Percentiles rank a stretch among this genome's conserved stretches.
These are phyloP conservation scores for Sphaerodactylus townsendi DNA, from an alignment of 2,113 vertebrate species.

Conservation along the genomic window DNA sequence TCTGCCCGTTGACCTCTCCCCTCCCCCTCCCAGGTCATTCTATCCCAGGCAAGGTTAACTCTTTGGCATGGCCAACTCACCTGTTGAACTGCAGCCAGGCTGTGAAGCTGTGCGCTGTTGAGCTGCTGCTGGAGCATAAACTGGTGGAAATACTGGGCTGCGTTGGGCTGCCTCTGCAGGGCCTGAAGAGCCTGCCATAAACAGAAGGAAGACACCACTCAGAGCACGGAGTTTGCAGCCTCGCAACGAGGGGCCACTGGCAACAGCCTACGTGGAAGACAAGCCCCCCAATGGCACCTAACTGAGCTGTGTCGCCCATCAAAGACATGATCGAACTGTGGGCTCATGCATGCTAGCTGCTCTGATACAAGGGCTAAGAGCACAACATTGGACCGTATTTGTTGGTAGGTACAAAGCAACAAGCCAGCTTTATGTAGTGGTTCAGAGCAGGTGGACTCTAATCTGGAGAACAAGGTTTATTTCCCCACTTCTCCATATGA, in stretches of 20 bases:
- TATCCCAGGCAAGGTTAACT: neutral
- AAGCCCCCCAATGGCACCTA: neutral
- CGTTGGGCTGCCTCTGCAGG: slow-evolving; percentile 94
- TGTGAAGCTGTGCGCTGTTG: slow-evolving; percentile 93
- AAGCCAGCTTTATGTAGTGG: too few relatives aligned
- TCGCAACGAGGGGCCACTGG: neutral
- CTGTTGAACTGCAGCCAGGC: slow-evolving; percentile 97
- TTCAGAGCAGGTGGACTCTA: too few relatives aligned
- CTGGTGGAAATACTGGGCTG: slow-evolving; percentile 97
- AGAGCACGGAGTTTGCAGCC: neutral
- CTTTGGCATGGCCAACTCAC: slow-evolving; percentile 72
- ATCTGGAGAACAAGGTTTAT: too few relatives aligned
- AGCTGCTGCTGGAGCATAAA: slow-evolving; percentile 98
- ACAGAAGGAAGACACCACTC: neutral
- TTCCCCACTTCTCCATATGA: too few relatives aligned
- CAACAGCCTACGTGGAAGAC: neutral
- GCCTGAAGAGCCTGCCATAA: slow-evolving; percentile 89
- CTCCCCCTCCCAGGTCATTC: neutral
- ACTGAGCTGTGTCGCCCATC: neutral
- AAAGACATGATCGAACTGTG: neutral
- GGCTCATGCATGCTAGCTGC: neutral
- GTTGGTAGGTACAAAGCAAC: neutral
- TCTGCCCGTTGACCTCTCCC: neutral
- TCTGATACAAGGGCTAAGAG: neutral
- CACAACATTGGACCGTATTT: neutral